Percentiles rank a stretch among this genome's conserved stretches.
These are phyloP conservation scores for Coptotermes formosanus DNA, from an alignment of 1,140 invertebrate species.

Conservation along the genomic window DNA sequence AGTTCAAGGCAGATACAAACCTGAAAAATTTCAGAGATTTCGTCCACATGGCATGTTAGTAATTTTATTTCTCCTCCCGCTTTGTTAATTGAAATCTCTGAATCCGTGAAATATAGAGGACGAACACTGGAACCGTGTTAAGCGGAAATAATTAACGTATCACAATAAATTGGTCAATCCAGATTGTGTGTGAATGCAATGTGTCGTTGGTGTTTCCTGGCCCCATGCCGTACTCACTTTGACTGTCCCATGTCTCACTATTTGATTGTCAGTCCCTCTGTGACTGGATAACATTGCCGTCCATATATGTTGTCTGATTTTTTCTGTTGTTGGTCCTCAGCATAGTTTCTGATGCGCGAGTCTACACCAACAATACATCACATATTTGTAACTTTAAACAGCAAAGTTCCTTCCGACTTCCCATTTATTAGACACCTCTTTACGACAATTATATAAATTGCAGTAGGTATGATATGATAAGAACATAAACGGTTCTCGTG, in stretches of 20 bases:
- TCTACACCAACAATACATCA: not conserved
- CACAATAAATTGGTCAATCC: too few relatives aligned
- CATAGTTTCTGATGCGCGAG: not conserved
- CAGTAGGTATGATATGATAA: too few relatives aligned
- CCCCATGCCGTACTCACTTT: not conserved
- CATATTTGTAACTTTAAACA: not conserved
- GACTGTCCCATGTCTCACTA: constrained; percentile 9
- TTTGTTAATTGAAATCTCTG: not conserved
- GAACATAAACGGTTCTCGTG: too few relatives aligned
- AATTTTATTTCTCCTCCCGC: not conserved
- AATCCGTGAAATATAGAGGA: not conserved
- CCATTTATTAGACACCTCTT: not conserved
- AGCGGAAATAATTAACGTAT: not conserved
- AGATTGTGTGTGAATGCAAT: not conserved
- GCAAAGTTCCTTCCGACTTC: not conserved
- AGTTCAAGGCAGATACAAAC: not conserved
- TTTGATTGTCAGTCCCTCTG: not conserved
- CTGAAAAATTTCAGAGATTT: not conserved
- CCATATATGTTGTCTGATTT: constrained; percentile 11
- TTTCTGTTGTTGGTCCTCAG: constrained; percentile 12
- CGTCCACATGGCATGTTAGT: not conserved
- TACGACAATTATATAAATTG: not conserved
- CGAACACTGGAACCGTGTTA: not conserved
- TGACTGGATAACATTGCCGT: not conserved
- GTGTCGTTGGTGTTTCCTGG: not conserved